Conservation (phyloP, 2,888 invertebrate genomes). For the Drosophila robusta region DNA sequence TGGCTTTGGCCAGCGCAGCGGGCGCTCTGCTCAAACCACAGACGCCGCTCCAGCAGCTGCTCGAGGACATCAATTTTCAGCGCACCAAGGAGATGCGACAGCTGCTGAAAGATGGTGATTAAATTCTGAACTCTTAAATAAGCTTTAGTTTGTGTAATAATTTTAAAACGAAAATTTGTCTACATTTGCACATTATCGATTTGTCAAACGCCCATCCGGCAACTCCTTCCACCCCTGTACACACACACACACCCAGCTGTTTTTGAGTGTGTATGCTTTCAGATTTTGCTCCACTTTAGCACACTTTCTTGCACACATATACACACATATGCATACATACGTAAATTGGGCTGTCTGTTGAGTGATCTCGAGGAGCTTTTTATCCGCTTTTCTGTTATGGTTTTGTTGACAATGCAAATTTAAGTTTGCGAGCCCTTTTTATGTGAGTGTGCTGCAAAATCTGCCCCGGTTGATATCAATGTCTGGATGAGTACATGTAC, state of each 20-base stretch:
- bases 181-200: conserved; percentile 83
- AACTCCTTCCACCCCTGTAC: conserved; percentile 53
- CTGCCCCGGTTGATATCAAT: conserved; percentile 8
- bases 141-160: neutral
- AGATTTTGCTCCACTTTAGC: conserved; percentile 56
- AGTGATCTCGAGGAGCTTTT: conserved; percentile 10
- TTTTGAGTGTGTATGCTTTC: conserved; percentile 24
- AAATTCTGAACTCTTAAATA: neutral
- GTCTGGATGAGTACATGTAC: neutral
- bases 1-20: conserved; percentile 83
- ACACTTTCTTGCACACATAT: conserved; percentile 10
- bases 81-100: conserved; percentile 96
- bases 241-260: conserved; percentile 22
- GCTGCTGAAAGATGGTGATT: conserved; percentile 92
- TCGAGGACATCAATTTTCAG: conserved; percentile 97
- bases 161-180: conserved; percentile 62
- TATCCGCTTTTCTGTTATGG: conserved; percentile 5
- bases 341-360: conserved; percentile 3
- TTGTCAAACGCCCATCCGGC: conserved; percentile 61
- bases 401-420: conserved; percentile 21
- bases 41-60: conserved; percentile 92
- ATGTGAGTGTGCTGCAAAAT: neutral
- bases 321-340: neutral
- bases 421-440: neutral
- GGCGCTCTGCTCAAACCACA: conserved; percentile 83